Evolutionary conservation across 2,888 invertebrate species (phyloP).

Genomic region (Netelia melanura): DNA sequence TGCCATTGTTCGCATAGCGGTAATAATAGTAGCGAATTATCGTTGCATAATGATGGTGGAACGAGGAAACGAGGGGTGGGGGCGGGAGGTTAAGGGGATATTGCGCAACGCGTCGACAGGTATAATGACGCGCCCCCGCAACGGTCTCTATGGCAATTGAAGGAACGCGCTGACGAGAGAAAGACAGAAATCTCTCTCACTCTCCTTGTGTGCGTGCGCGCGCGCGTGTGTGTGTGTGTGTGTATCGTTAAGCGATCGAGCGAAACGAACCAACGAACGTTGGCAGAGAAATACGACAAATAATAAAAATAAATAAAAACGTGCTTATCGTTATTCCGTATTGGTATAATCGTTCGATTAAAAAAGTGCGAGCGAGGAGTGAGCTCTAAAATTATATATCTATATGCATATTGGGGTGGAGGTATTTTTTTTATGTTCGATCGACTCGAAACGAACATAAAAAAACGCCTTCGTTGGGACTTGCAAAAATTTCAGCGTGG

Average conservation of each 20-base stretch:
- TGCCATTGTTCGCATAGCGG: conserved; percentile 48
- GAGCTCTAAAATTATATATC: neutral
- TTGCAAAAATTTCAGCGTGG: too few relatives aligned
- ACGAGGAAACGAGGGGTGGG: neutral
- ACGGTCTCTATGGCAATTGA: conserved; percentile 38
- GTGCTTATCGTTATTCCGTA: conserved; percentile 8
- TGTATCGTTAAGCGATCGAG: conserved; percentile 15
- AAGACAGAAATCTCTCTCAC: conserved; percentile 2
- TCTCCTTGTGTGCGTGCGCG: neutral
- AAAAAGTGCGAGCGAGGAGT: neutral
- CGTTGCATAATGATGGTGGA: conserved; percentile 48
- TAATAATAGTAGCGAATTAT: conserved; percentile 62
- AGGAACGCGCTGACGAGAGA: conserved; percentile 22
- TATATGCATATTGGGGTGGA: neutral
- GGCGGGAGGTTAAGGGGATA: neutral
- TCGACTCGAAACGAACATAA: too few relatives aligned
- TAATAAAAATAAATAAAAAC: too few relatives aligned
- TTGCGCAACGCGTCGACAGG: conserved; percentile 64
- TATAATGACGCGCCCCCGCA: conserved; percentile 58
- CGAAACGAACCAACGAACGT: neutral
- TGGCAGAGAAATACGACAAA: neutral
- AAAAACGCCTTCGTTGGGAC: too few relatives aligned
- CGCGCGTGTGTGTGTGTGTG: neutral
- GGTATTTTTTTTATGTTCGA: too few relatives aligned
- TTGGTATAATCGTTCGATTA: conserved; percentile 13